Conservation (phyloP, 2,797 vertebrate genomes). For the Lophius americanus region DNA sequence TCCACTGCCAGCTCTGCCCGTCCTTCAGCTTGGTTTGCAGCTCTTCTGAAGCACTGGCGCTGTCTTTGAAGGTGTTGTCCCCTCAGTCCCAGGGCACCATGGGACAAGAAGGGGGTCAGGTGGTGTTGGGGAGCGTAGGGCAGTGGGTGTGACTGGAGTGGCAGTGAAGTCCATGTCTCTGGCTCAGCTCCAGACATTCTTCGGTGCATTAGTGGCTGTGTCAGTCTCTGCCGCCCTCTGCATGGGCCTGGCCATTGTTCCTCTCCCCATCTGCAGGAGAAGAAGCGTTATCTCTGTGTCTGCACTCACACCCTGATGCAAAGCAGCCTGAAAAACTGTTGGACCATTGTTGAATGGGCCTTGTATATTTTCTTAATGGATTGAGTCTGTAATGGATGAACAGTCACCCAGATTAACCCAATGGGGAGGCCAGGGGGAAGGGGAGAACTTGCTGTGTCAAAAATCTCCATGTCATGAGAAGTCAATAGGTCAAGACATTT, state of each 20-base stretch:
- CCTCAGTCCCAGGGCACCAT: constrained; percentile 86
- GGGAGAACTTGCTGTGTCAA: constrained; percentile 11
- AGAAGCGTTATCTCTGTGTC: constrained; percentile 91
- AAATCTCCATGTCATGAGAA: neutral
- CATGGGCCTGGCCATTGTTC: constrained; percentile 91
- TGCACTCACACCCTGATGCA: constrained; percentile 85
- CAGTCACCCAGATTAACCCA: constrained; percentile 33
- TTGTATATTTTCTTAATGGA: constrained; percentile 65
- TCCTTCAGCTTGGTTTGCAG: constrained; percentile 86
- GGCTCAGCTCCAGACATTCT: constrained; percentile 92
- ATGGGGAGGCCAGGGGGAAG: constrained; percentile 11
- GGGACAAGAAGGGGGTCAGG: constrained; percentile 90
- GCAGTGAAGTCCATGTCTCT: constrained; percentile 83
- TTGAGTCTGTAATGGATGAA: constrained; percentile 55
- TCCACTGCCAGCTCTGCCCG: constrained; percentile 80
- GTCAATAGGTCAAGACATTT: too few species aligned
- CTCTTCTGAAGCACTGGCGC: constrained; percentile 85
- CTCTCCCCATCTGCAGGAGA: constrained; percentile 90
- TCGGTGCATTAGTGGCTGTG: constrained; percentile 87
- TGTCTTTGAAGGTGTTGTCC: constrained; percentile 96
- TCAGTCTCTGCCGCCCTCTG: constrained; percentile 94
- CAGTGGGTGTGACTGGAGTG: constrained; percentile 78
- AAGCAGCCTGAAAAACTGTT: constrained; percentile 83
- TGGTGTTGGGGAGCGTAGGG: constrained; percentile 82
- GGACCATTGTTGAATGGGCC: constrained; percentile 71